These are phyloP conservation scores for Agapornis canus DNA, from an alignment of 2,797 vertebrate genomes.

Conservation along the genomic window DNA sequence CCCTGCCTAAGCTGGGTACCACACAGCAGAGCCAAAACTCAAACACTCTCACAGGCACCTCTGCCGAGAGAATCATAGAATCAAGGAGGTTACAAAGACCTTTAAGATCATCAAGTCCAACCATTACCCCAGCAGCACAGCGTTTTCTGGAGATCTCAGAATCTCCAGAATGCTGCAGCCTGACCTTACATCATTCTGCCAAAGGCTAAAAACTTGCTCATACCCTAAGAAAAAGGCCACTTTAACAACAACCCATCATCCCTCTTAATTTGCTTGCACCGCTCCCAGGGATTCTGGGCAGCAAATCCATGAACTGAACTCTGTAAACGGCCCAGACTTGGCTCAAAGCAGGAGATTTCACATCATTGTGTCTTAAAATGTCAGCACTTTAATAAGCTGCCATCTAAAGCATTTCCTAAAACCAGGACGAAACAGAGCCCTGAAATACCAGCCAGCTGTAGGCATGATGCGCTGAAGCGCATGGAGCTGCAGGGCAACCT, in stretches of 20 bases:
- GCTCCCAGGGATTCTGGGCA: background rate
- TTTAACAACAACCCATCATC: background rate
- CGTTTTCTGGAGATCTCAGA: background rate
- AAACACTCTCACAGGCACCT: background rate
- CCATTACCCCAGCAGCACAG: background rate
- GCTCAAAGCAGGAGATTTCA: conserved; percentile 36
- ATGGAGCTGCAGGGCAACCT: background rate
- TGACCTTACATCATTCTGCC: background rate
- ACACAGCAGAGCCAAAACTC: background rate
- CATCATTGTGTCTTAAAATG: conserved; percentile 48
- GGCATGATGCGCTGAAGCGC: background rate
- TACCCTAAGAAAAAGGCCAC: background rate
- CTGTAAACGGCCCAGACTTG: conserved; percentile 53
- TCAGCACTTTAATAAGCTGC: conserved; percentile 61
- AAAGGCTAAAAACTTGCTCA: background rate
- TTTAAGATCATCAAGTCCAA: background rate
- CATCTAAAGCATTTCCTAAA: conserved; percentile 44
- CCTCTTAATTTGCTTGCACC: background rate
- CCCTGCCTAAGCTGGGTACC: background rate
- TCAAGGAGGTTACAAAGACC: background rate
- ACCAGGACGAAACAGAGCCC: background rate
- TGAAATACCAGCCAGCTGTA: background rate
- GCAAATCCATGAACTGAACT: background rate
- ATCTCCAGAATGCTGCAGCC: background rate
- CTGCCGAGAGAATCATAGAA: background rate